Evolutionary conservation across 2,797 vertebrate species (phyloP).

Genomic region (Neosilurus hyrtlii): DNA sequence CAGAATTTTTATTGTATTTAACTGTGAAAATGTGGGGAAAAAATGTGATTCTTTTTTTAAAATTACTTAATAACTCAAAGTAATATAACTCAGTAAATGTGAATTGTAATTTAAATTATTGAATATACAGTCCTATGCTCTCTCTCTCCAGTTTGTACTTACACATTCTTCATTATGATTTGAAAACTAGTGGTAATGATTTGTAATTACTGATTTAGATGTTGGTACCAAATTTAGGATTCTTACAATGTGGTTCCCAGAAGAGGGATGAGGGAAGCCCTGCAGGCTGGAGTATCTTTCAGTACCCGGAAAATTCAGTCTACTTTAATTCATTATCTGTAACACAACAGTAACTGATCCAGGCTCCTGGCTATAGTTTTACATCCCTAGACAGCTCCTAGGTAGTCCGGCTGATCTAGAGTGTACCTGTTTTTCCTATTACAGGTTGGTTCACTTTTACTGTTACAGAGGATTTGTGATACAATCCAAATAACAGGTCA

Average conservation of each 20-base stretch:
- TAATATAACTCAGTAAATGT: neutral
- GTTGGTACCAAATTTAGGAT: conserved; percentile 1
- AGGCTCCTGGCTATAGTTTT: conserved; percentile 27
- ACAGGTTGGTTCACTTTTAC: neutral
- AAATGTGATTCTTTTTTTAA: too few relatives aligned
- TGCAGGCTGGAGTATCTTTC: neutral
- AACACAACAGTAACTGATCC: conserved; percentile 16
- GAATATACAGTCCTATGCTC: neutral
- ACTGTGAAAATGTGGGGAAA: neutral
- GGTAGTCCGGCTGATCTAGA: neutral
- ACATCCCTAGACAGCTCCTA: neutral
- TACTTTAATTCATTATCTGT: conserved; percentile 43
- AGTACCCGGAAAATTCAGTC: conserved; percentile 38
- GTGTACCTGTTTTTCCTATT: neutral
- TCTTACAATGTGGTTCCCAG: neutral
- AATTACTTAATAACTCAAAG: too few relatives aligned
- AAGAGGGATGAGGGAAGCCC: neutral
- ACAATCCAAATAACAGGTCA: neutral
- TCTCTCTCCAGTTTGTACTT: neutral
- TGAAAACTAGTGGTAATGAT: neutral
- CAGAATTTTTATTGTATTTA: neutral
- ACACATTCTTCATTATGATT: neutral
- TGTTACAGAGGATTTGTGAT: neutral
- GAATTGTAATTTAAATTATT: neutral
- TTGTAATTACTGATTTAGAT: neutral